Conservation (phyloP, 1,140 invertebrate genomes). For the Triops cancriformis region DNA sequence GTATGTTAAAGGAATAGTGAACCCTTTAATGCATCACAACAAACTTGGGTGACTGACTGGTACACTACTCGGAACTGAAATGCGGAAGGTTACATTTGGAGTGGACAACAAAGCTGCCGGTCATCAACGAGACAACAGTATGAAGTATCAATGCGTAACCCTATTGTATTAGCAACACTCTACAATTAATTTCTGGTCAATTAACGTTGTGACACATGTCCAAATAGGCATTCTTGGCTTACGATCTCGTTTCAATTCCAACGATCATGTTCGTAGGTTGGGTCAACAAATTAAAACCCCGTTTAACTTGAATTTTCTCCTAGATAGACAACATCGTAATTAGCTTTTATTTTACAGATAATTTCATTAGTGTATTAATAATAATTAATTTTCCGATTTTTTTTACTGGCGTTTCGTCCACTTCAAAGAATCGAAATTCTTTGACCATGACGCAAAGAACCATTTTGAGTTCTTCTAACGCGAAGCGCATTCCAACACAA, state of each 20-base stretch:
- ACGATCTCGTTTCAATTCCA: constrained; percentile 4
- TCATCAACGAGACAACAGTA: no score
- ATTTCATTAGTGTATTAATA: neutral
- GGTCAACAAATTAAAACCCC: neutral
- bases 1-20: no score
- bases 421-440: constrained; percentile 21
- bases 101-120: no score
- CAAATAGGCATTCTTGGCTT: neutral
- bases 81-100: no score
- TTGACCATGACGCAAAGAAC: constrained; percentile 23
- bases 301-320: neutral
- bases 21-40: no score
- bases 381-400: neutral
- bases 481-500: constrained; percentile 47
- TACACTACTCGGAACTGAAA: no score
- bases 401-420: constrained; percentile 22
- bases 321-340: neutral
- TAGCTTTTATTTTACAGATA: neutral
- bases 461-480: constrained; percentile 36
- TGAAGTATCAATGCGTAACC: no score
- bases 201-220: no score
- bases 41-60: no score
- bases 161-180: no score
- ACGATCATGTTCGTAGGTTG: neutral
- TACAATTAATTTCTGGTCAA: no score